Base-by-base conservation (phyloP, 1,140 invertebrate genomes). In the Sesamia nonagrioides region DNA sequence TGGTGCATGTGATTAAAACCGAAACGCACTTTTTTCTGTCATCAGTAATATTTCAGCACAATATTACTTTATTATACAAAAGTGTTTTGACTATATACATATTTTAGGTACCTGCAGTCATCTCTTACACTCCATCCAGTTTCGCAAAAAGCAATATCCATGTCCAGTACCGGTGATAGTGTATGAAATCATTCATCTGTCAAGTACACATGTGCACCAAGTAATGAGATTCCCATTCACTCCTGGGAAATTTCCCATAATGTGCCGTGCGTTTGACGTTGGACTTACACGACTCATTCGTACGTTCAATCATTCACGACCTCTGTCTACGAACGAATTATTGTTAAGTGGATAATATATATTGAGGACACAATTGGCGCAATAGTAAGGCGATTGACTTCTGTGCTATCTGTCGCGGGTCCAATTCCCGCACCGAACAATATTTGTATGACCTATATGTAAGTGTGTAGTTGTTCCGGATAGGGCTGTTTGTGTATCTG, bases 201-300 rank as follows among this genome's bases (percentile, higher is more conserved):
- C 91, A 90, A 52, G 58, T 74, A 79, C 85, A 87, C 80, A 83
- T 86, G 85, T 85, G 86, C 88, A 91, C 79, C 68, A 79, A 79
- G 80, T 91, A 92, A 92, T 91, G 90, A 89, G 84, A 91, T 91
- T 91, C 80, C 82, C 85, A 86, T 87, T 87, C 78, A 84, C 89
- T 88, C 88, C 66, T 79, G 88, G 90, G 90, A 89, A 91, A 89
- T 90, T 89, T 82, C 78, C 78, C 83, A 84, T 88, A 89, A 86
- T 88, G 86, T 80, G 83, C 79, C 58, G 45, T 74, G 45, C 63
- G 76, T 66, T 83, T 75, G 72, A 75, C 83, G 84, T 84, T 60
- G 45, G 79, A 85, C 71, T 84, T 81, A 80, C 83, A 76, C 75
- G 52, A 63, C 18, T 80, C 61, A 56, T 56, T 56, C 60, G 60